phyloP scores from a whole-genome alignment of 2,888 invertebrate genomes.

The Aleiodes testaceus region DNA sequence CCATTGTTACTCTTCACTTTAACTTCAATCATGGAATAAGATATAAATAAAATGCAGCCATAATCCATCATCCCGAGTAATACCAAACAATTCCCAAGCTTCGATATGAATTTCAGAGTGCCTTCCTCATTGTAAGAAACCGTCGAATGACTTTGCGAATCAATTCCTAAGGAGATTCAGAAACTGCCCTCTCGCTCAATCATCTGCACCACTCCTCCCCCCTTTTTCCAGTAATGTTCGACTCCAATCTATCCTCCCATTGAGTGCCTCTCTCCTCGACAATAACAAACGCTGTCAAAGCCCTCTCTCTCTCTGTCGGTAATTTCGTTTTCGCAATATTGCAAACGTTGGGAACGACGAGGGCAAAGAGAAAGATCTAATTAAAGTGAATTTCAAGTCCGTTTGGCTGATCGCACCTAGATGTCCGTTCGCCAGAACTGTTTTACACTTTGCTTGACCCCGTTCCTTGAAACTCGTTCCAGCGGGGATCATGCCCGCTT shows the following conservation, averaged over 20 bases:
- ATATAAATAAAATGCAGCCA: not conserved
- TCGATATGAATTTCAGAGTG: not conserved
- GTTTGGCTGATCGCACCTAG: slow-evolving; percentile 29
- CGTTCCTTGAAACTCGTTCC: slow-evolving; percentile 42
- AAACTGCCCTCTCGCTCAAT: not conserved
- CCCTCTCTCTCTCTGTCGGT: not conserved
- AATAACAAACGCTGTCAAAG: slow-evolving; percentile 1
- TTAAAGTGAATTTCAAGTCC: slow-evolving; percentile 35
- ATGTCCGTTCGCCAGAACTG: slow-evolving; percentile 32
- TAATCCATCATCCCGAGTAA: slow-evolving; percentile 26
- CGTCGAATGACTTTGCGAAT: slow-evolving; percentile 19
- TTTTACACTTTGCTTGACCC: slow-evolving; percentile 50
- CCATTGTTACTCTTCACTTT: not conserved
- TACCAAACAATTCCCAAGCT: not conserved
- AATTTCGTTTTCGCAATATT: slow-evolving; percentile 16
- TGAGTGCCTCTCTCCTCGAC: not conserved
- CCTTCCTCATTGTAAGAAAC: not conserved
- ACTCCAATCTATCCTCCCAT: too few species aligned
- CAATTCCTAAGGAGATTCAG: not conserved
- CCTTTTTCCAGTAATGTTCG: too few species aligned
- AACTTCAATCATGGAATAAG: slow-evolving; percentile 1
- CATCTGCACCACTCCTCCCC: not conserved
- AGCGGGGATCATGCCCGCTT: slow-evolving; percentile 54
- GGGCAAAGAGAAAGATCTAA: slow-evolving; percentile 23
- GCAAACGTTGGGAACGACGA: not conserved